Base-by-base conservation (phyloP, 2,888 invertebrate genomes). In the Drosophila paramelanica region DNA sequence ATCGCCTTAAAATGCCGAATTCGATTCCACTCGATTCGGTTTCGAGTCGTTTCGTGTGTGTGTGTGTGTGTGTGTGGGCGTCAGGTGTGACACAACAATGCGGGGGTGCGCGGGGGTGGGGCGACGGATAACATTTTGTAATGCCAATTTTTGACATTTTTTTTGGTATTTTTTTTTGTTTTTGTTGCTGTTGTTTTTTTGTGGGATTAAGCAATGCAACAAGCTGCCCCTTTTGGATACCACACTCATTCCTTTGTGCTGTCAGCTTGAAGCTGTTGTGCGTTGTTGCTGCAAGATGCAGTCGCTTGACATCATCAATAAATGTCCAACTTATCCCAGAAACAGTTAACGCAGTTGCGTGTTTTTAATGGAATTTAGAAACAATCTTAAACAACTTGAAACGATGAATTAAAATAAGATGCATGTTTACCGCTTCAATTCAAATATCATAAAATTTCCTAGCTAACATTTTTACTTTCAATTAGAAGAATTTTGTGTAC, bases 1-100 rank as follows among this genome's bases (percentile, higher is more conserved):
- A 86, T 83, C 87, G 84, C 87, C 83, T 80, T 80, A 75, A 79
- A 60, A 62, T 59, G 55, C 47, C 59, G 52, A 64, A 50, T 45
- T 51, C 17, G 6, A 73, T 36, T 52, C 38, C 49, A 20, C 23
- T 42, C 11, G n/a, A 39, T 46, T 38, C 39, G 23, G 31, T 23
- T 39, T 45, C 39, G 20, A 31, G n/a, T 2, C 6, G 10, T 41
- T 41, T 49, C 39, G n/a, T 17, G 17, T 17, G 17, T 17, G 17
- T 17, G 17, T 17, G 17, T 17, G 17, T 17, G 17, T 17, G 33
- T 67, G 47, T 50, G 79, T 79, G 77, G 59, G 77, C 52, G 73
- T 60, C 33, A 59, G 47, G 41, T 58, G 50, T 53, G 50, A 13
- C 50, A 73, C 55, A 47, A 13, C 36, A 14, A 13, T 39, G 23